phyloP scores from a whole-genome alignment of 2,113 vertebrate genomes.

The Amphilophus citrinellus region DNA sequence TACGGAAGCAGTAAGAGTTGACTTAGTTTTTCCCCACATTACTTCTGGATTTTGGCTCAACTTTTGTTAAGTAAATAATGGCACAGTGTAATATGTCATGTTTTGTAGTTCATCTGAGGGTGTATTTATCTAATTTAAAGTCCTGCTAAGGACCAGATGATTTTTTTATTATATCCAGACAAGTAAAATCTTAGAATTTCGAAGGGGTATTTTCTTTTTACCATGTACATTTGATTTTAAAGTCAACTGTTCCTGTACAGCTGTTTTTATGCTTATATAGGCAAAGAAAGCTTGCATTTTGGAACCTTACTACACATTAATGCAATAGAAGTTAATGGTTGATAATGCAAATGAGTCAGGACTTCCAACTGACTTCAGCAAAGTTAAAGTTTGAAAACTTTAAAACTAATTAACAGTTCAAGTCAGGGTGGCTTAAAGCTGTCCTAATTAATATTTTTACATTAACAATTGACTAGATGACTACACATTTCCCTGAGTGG shows the following conservation, averaged over 20 bases:
- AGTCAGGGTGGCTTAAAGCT: background rate
- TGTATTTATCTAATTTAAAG: background rate
- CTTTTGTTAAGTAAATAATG: background rate
- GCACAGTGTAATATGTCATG: background rate
- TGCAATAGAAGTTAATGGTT: background rate
- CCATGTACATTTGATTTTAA: background rate
- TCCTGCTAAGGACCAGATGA: background rate
- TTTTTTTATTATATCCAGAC: background rate
- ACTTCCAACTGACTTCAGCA: conserved; percentile 12
- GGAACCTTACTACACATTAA: background rate
- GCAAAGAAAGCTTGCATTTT: background rate
- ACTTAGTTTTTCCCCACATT: background rate
- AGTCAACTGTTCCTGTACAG: background rate
- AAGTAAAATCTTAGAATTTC: background rate
- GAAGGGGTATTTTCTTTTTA: background rate
- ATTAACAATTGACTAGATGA: background rate
- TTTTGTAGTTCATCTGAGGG: background rate
- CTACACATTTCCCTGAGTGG: background rate
- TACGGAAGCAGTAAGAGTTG: too few species aligned
- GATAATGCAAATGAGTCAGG: background rate
- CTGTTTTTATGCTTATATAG: background rate
- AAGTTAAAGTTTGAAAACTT: background rate
- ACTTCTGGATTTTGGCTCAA: background rate
- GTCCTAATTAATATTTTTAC: background rate
- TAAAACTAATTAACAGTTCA: background rate